Evolutionary conservation across 2,797 vertebrate genomes (phyloP), one percentile per base, ranked within the genome.

Genomic region (Fringilla coelebs): DNA sequence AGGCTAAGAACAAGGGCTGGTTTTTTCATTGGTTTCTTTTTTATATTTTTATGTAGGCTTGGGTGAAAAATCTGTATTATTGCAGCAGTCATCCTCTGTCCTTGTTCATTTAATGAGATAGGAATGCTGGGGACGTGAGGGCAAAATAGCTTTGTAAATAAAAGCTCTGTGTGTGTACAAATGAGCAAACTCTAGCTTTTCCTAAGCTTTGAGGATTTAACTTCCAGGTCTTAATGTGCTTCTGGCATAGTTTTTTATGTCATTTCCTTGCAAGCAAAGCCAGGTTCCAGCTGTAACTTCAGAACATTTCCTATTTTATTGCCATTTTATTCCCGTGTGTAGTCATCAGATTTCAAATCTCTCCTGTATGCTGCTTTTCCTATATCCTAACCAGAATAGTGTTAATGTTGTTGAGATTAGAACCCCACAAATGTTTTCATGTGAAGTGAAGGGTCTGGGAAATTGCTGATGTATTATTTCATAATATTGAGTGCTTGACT

Each of bases 121-220:
- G 73, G 90, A 96, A 93, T 88, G 83, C 46, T 93, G 80, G 40
- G 66, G 80, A 88, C 19, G 6, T 31, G 70, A 90, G 73, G 31
- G 76, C 51, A 84, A 84, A 94, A 84, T 8, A 62, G 26, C 60
- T 94, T 83, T 86, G 91, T 93, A 93, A 95, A 94, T 91, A 63
- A 68, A 94, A 92, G 66, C 76, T 80, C 45, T 70, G 13, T 75
- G 40, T 88, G 43, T 81, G 70, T 88, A 90, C 55, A 51, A 72
- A 70, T 90, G 83, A 96, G 40, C 68, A 70, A 89, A 80, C 61
- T 91, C n/a, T 1, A 9, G 43, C 76, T 91, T 91, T 94, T 96
- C 82, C 73, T 94, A 91, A 94, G 70, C 83, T 86, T 93, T 91
- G 88, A 94, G 93, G 89, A 86, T 96, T 81, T 95, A 89, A 90